Evolutionary conservation across 1,140 invertebrate genomes (phyloP).

Genomic region (Diachasmimorpha longicaudata): DNA sequence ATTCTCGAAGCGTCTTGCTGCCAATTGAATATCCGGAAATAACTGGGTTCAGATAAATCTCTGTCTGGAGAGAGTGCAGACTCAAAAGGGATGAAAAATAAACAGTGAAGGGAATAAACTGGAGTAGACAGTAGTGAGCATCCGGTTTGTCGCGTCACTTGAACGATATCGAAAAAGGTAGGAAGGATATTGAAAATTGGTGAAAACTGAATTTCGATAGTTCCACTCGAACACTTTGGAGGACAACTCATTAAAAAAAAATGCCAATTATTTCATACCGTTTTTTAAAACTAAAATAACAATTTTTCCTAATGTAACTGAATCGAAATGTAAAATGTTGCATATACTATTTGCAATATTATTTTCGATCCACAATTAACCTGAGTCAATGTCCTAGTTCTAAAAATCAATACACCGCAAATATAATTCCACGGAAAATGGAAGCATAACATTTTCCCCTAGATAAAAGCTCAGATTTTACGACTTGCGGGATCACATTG

Average conservation of each 20-base stretch:
- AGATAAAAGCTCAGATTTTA: too few species aligned
- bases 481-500: too few species aligned
- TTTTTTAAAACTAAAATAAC: too few species aligned
- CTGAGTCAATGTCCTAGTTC: too few species aligned
- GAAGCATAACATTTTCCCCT: too few species aligned
- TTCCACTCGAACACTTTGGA: neutral
- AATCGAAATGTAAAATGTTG: too few species aligned
- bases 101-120: neutral
- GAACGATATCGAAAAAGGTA: neutral
- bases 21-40: neutral
- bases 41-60: neutral
- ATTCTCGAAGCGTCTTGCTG: neutral
- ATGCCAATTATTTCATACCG: too few species aligned
- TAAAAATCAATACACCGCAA: too few species aligned
- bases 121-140: neutral
- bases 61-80: neutral
- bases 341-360: too few species aligned
- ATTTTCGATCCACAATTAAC: too few species aligned
- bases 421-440: too few species aligned
- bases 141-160: constrained; percentile 1
- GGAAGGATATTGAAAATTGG: constrained; percentile 4
- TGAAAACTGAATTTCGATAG: neutral
- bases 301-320: too few species aligned
- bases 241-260: neutral
- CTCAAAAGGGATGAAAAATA: neutral